Base-by-base conservation (phyloP, 2,797 vertebrate genomes). In the Sebastes goodei region DNA sequence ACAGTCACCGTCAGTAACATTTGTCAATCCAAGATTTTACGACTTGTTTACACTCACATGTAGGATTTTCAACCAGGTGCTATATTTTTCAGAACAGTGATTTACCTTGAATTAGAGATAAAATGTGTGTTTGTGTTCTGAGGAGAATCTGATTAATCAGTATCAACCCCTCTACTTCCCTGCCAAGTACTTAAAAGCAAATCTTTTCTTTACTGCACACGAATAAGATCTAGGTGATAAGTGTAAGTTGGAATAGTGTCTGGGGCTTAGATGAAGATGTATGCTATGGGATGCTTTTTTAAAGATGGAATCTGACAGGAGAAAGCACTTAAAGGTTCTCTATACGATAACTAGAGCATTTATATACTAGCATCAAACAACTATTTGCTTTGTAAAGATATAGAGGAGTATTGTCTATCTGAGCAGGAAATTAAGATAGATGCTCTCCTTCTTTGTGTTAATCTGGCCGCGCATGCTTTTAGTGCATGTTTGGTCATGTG, bases 261-360 rank as follows among this genome's bases (percentile, higher is more conserved):
- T 62, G 14, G 21, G 30, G 56, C 53, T 80, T 6, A 64, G 42
- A 78, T 68, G 21, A 68, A 80, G 63, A 80, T 76, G 67, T 60
- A 56, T 46, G 38, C 59, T 55, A 15, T 42, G 23, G 17, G 49
- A 66, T 35, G 53, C 60, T 76, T 73, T 65, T 55, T 73, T 46
- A 73, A 56, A 82, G 69, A 71, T 76, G 21, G 11, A 76, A 78
- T 73, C 57, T 82, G 20, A 33, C 25, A 29, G 62, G 38, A 76
- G 42, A 30, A 32, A 17, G 11, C 32, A 42, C 20, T 74, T 49
- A 9, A 20, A 49, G 46, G 46, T 49, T 20, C 46, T 49, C 46
- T 49, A 49, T 8, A 20, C 4, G 7, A 49, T 49, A 49, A n/a
- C 17, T 20, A n/a, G 7, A 49, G 17, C 46, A 9, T 49, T 49